These are phyloP conservation scores for Eupithecia exiguata DNA, from an alignment of 2,888 invertebrate genomes.

Conservation along the genomic window DNA sequence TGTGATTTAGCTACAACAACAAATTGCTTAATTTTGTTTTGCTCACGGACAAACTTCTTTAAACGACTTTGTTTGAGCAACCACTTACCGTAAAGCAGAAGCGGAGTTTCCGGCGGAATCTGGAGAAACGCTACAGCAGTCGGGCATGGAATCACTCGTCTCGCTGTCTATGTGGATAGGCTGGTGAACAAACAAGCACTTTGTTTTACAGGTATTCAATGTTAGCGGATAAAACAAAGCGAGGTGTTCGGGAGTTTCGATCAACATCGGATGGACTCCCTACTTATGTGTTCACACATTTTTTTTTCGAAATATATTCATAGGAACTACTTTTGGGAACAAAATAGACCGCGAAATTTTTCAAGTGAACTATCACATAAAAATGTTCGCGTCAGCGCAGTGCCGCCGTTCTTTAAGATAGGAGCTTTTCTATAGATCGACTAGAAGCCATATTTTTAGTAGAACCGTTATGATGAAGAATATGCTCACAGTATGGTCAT, in stretches of 20 bases:
- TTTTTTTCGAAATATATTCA: too few relatives aligned
- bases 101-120: conserved; percentile 67
- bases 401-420: too few relatives aligned
- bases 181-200: conserved; percentile 47
- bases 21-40: neutral
- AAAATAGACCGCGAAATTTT: too few relatives aligned
- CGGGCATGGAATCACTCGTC: conserved; percentile 77
- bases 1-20: neutral
- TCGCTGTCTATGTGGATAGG: conserved; percentile 80
- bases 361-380: too few relatives aligned
- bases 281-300: neutral
- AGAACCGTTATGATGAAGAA: too few relatives aligned
- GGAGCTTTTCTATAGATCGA: too few relatives aligned
- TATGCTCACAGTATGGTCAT: conserved; percentile 66
- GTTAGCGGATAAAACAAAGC: neutral
- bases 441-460: too few relatives aligned
- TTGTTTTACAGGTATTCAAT: neutral
- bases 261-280: neutral
- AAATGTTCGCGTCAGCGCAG: too few relatives aligned
- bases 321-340: too few relatives aligned
- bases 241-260: too few relatives aligned
- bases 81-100: conserved; percentile 50
- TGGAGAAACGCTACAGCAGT: conserved; percentile 71
- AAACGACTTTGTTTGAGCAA: neutral
- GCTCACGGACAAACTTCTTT: neutral